Conservation (phyloP, 2,113 vertebrate species). For the Sarotherodon lohbergeri region DNA sequence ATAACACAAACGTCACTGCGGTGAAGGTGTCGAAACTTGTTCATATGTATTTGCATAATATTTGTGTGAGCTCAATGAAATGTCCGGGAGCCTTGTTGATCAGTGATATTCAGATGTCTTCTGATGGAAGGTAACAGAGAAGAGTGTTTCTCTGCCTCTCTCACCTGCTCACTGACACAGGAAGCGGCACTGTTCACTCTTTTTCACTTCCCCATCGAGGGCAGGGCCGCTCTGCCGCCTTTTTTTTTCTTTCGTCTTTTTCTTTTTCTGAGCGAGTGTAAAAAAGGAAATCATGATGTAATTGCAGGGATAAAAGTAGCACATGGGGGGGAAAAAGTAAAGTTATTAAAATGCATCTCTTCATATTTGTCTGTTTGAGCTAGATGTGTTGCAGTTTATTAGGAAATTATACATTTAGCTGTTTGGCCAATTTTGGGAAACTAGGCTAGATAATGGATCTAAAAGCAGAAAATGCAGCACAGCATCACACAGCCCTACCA, state of each 20-base stretch:
- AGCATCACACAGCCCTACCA: not conserved
- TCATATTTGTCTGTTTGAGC: not conserved
- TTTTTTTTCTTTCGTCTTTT: not conserved
- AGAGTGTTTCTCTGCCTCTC: not conserved
- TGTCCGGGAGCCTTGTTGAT: not conserved
- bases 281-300: not conserved
- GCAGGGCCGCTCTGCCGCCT: not conserved
- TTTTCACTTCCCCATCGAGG: conserved; percentile 58
- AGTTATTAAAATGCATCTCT: not conserved
- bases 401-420: not conserved
- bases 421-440: not conserved
- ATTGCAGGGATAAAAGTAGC: not conserved
- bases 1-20: not conserved
- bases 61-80: not conserved
- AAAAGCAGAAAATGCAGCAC: not conserved
- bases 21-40: conserved; percentile 1
- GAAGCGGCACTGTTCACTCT: conserved; percentile 39
- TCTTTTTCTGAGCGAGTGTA: not conserved
- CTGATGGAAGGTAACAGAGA: not conserved
- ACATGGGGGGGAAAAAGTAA: rapidly evolving
- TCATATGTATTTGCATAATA: conserved; percentile 29
- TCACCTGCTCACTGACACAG: conserved; percentile 59
- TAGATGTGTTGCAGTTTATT: not conserved
- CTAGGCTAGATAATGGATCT: not conserved
- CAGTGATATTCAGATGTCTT: conserved; percentile 8